phyloP scores from a whole-genome alignment of 2,888 invertebrate genomes.

The Dasypolia templi region DNA sequence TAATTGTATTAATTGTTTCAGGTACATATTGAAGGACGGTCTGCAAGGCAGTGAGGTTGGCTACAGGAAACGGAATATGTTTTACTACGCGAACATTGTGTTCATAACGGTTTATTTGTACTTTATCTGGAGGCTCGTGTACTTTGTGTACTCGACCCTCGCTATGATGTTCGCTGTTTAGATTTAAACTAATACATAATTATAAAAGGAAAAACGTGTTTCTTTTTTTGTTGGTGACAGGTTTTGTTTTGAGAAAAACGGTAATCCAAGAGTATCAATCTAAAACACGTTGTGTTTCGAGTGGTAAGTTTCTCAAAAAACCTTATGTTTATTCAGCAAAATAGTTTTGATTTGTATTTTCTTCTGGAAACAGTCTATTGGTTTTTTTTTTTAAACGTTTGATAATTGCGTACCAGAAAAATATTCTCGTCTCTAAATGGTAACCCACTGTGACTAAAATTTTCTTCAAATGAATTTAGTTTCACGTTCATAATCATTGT shows the following conservation, averaged over 20 bases:
- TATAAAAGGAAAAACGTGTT: no score
- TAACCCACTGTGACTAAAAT: no score
- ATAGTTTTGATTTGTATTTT: no score
- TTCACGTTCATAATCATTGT: no score
- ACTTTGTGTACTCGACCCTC: not conserved
- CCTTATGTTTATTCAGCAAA: no score
- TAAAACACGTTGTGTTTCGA: no score
- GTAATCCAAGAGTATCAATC: not conserved
- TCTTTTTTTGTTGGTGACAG: not conserved
- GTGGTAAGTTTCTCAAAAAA: no score
- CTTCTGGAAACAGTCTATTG: no score
- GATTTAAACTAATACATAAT: constrained; percentile 5
- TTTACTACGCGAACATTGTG: constrained; percentile 32
- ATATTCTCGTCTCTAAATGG: no score
- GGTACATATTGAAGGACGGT: constrained; percentile 32
- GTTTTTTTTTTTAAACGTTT: no score
- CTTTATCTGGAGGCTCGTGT: constrained; percentile 24
- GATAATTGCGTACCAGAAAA: no score
- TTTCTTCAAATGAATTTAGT: no score
- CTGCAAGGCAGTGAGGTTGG: constrained; percentile 10
- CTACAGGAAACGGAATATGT: constrained; percentile 1
- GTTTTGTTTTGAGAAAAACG: not conserved
- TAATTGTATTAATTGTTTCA: not conserved
- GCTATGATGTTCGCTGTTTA: constrained; percentile 15
- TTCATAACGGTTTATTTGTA: constrained; percentile 28